phyloP scores from a whole-genome alignment of 2,888 invertebrate genomes.

The Palloptera scutellata region DNA sequence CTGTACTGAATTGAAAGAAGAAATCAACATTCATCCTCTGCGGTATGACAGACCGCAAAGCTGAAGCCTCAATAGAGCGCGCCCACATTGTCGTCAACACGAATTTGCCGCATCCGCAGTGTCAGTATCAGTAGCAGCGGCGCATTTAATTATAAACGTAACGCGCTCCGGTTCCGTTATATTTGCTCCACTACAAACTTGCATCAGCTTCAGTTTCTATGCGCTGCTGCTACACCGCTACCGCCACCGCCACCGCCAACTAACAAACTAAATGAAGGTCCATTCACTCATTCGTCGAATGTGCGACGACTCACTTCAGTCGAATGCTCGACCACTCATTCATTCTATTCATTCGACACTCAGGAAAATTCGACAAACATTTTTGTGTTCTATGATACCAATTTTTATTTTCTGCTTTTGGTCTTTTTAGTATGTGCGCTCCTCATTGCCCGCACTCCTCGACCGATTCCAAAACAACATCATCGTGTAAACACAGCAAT shows the following conservation, averaged over 20 bases:
- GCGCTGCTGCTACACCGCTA: neutral
- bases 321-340: neutral
- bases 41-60: slow-evolving; percentile 58
- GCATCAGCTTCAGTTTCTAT: neutral
- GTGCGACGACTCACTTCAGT: no score
- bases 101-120: slow-evolving; percentile 8
- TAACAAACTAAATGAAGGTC: slow-evolving; percentile 2
- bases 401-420: neutral
- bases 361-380: slow-evolving; percentile 19
- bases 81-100: slow-evolving; percentile 41
- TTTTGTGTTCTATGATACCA: neutral
- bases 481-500: slow-evolving; percentile 33
- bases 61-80: slow-evolving; percentile 55
- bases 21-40: slow-evolving; percentile 41
- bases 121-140: no score
- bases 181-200: no score
- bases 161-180: neutral
- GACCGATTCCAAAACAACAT: slow-evolving; percentile 8
- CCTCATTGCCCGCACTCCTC: slow-evolving; percentile 10
- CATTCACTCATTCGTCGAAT: slow-evolving; percentile 9
- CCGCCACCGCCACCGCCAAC: neutral
- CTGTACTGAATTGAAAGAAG: slow-evolving; percentile 36
- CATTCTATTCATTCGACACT: neutral
- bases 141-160: slow-evolving; percentile 28
- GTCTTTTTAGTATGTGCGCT: neutral